Conservation (phyloP, 2,797 vertebrate species). For the Erethizon dorsatum region DNA sequence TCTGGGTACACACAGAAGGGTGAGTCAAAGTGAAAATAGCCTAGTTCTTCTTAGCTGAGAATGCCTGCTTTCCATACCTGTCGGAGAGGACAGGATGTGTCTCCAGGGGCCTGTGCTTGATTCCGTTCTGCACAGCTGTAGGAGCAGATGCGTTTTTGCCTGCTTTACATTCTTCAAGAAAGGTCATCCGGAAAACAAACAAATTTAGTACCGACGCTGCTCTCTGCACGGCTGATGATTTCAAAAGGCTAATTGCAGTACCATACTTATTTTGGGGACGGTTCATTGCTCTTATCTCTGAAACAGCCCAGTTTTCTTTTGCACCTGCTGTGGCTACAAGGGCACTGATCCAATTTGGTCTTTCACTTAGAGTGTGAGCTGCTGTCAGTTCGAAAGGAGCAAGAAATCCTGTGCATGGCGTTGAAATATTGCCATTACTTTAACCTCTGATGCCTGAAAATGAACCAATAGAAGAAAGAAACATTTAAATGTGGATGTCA, state of each 20-base stretch:
- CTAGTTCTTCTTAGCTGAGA: slow-evolving; percentile 60
- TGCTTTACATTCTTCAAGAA: slow-evolving; percentile 73
- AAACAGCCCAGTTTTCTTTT: slow-evolving; percentile 63
- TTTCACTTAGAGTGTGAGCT: background rate
- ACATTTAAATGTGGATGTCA: background rate
- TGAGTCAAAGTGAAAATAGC: slow-evolving; percentile 77
- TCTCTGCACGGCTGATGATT: slow-evolving; percentile 50
- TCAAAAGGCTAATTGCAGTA: slow-evolving; percentile 9
- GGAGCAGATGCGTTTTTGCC: slow-evolving; percentile 51
- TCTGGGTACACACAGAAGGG: slow-evolving; percentile 43
- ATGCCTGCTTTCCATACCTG: slow-evolving; percentile 44
- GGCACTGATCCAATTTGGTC: background rate
- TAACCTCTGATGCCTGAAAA: background rate
- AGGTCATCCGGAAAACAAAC: slow-evolving; percentile 70
- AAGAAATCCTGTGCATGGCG: background rate
- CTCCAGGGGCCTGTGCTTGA: background rate
- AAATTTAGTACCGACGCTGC: slow-evolving; percentile 1
- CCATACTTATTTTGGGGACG: background rate
- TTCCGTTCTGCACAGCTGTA: slow-evolving; percentile 51
- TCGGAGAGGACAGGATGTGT: background rate
- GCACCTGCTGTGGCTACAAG: slow-evolving; percentile 53
- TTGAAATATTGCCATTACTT: background rate
- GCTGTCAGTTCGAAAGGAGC: background rate
- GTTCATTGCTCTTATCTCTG: slow-evolving; percentile 52
- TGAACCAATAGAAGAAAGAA: background rate